Evolutionary conservation across 1,140 invertebrate genomes (phyloP).

Genomic region (Drosophila melanogaster): DNA sequence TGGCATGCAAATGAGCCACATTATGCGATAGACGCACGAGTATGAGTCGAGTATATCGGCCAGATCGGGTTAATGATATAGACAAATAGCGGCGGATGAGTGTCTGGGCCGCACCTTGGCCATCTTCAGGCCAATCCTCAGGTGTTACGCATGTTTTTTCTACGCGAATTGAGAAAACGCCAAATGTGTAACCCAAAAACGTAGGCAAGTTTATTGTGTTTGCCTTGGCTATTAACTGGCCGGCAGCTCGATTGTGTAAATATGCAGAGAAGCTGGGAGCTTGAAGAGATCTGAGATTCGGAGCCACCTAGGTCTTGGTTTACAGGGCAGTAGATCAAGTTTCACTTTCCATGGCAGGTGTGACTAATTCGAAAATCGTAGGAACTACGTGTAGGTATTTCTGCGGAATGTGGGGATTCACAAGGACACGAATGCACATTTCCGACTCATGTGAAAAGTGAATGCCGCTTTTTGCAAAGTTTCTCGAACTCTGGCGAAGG

Average conservation of each 20-base stretch:
- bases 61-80: constrained; percentile 18
- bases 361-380: constrained; percentile 61
- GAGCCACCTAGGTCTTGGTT: constrained; percentile 22
- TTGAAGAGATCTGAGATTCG: constrained; percentile 9
- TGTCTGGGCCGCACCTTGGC: constrained; percentile 41
- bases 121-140: constrained; percentile 39
- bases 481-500: constrained; percentile 66
- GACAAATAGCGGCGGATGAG: constrained; percentile 34
- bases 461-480: constrained; percentile 40
- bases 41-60: constrained; percentile 19
- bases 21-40: constrained; percentile 33
- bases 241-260: constrained; percentile 57
- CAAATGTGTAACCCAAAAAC: constrained; percentile 54
- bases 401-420: constrained; percentile 19
- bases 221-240: constrained; percentile 53
- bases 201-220: constrained; percentile 48
- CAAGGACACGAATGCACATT: constrained; percentile 29
- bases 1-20: constrained; percentile 43
- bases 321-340: constrained; percentile 36
- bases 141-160: constrained; percentile 51
- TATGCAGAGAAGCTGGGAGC: constrained; percentile 24
- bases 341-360: constrained; percentile 54
- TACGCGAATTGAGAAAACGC: constrained; percentile 39
- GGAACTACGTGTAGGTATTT: constrained; percentile 46
- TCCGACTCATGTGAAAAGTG: constrained; percentile 46